phyloP scores from a whole-genome alignment of 2,113 vertebrate genomes.

The Plestiodon gilberti region DNA sequence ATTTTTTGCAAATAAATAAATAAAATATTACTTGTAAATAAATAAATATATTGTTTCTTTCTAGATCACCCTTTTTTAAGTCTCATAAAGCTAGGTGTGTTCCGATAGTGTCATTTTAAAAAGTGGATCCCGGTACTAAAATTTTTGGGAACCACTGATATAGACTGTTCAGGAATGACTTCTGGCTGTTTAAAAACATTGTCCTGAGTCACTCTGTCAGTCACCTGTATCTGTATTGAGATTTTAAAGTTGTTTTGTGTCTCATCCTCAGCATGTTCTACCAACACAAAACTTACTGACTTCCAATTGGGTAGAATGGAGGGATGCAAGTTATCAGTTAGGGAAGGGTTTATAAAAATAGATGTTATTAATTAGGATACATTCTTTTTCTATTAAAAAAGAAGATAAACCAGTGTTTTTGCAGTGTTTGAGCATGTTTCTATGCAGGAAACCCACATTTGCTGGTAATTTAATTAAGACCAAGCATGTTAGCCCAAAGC shows the following conservation, averaged over 20 bases:
- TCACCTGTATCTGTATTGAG: fast-evolving
- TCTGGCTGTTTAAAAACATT: background rate
- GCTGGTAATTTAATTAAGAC: slow-evolving; percentile 48
- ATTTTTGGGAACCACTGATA: too few species aligned
- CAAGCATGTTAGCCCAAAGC: slow-evolving; percentile 19
- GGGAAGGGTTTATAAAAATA: background rate
- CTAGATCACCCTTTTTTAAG: too few species aligned
- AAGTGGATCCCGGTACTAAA: too few species aligned
- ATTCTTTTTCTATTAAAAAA: slow-evolving; percentile 9
- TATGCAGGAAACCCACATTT: slow-evolving; percentile 29
- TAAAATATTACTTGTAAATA: too few species aligned
- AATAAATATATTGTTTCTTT: too few species aligned
- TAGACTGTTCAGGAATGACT: slow-evolving; percentile 10
- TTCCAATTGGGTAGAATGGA: background rate
- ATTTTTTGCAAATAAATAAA: too few species aligned
- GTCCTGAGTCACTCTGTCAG: background rate
- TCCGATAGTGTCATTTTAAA: too few species aligned
- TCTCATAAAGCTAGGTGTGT: too few species aligned
- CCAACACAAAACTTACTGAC: background rate
- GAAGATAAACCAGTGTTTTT: background rate
- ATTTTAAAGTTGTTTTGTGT: slow-evolving; percentile 21
- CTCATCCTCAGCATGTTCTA: background rate
- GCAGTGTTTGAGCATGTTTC: background rate
- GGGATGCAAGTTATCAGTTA: background rate
- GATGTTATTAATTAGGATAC: background rate